Conservation (phyloP, 2,797 vertebrate genomes). For the Knipowitschia caucasica region DNA sequence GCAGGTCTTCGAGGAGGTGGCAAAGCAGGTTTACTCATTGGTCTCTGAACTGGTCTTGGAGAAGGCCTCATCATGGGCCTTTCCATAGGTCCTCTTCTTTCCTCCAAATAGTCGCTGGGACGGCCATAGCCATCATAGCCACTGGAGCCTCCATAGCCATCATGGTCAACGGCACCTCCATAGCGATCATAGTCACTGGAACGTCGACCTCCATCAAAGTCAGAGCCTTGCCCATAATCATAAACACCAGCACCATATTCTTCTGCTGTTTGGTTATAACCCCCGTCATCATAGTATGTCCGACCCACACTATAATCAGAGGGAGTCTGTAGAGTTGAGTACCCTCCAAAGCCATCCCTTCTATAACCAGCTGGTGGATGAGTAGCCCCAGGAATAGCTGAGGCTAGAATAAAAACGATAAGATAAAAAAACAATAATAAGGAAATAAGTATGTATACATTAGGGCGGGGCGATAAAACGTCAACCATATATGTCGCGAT, state of each 20-base stretch:
- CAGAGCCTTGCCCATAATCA: too few relatives aligned
- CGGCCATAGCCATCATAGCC: slow-evolving; percentile 50
- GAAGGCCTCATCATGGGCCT: slow-evolving; percentile 15
- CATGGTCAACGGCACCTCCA: slow-evolving; percentile 37
- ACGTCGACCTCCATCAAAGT: slow-evolving; percentile 36
- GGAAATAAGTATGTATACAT: neutral
- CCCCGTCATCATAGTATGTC: slow-evolving; percentile 47
- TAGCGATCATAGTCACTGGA: slow-evolving; percentile 39
- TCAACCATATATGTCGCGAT: too few relatives aligned
- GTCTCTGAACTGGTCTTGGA: slow-evolving; percentile 8
- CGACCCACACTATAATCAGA: slow-evolving; percentile 40
- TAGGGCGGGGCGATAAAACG: too few relatives aligned
- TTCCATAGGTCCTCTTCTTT: slow-evolving; percentile 32
- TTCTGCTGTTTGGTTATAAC: slow-evolving; percentile 24
- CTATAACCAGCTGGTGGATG: slow-evolving; percentile 49
- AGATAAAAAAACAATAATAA: too few relatives aligned
- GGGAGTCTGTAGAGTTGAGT: slow-evolving; percentile 32
- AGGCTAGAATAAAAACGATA: slow-evolving; percentile 44
- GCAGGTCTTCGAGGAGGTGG: slow-evolving; percentile 57
- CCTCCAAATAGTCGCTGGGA: too few relatives aligned
- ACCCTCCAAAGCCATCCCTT: slow-evolving; percentile 50
- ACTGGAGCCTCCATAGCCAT: slow-evolving; percentile 35
- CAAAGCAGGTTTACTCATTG: slow-evolving; percentile 25
- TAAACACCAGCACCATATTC: slow-evolving; percentile 43
- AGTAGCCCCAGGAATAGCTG: slow-evolving; percentile 56